Evolutionary conservation across 2,888 invertebrate species (phyloP), one percentile per base, ranked within the genome.

Genomic region (Bellardia bayeri): DNA sequence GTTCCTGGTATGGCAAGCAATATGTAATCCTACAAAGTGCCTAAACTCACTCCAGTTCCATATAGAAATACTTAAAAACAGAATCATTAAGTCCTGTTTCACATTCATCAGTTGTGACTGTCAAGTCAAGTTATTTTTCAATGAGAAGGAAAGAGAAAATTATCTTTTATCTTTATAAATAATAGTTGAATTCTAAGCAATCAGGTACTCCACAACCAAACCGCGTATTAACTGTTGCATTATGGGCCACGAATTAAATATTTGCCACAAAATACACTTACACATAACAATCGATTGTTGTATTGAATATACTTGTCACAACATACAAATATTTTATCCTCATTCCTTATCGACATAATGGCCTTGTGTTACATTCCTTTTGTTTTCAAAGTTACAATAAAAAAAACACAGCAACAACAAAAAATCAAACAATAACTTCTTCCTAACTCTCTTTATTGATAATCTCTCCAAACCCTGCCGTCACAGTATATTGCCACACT

Each of bases 181-280:
- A 33, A 33, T 33, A 33, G 33, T 5, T 4, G 33, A 33, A 33
- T 33, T 33, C 33, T 33, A 5, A 5, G 37, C 4, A 37, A 6
- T 37, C 5, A 58, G 4, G 3, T 11, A 13, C 30, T 54, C 56
- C 3, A 54, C 23, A 30, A 42, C 8, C 68, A 45, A n/a, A 30
- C 51, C 30, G 30, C 37, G n/a, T 7, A n/a, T 2, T 9, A 74
- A 51, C 30, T 78, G 80, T 66, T 82, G 75, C 71, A 68, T 42
- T 81, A 87, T 88, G 88, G 87, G 88, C 66, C 69, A 86, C 84
- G 88, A 88, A 89, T 89, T 82, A 83, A 81, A 89, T 88, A 89
- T 89, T 88, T 87, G 72, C 88, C 82, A 69, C 78, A 81, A 64
- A 82, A 75, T 66, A 40, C 58, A 56, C 54, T 79, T 49, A 11